A percentile compares a stretch with the other conserved stretches of the same genome.
These are phyloP conservation scores for Syngnathus floridae DNA, from an alignment of 2,113 vertebrate species.

Conservation along the genomic window DNA sequence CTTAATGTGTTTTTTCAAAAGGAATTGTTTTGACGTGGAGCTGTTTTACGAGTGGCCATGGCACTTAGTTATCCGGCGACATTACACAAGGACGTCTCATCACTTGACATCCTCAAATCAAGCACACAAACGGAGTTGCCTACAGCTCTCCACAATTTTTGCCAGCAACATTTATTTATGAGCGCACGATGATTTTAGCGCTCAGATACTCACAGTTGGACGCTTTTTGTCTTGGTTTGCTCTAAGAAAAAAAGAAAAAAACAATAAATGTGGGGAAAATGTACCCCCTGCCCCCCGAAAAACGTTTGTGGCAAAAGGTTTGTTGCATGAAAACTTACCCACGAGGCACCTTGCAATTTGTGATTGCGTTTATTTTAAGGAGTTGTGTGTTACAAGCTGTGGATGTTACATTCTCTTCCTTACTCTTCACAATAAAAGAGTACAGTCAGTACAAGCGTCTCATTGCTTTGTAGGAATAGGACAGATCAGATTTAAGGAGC, in stretches of 20 bases:
- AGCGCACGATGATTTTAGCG: conserved; percentile 17
- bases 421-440: conserved; percentile 42
- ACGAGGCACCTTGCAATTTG: conserved; percentile 27
- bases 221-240: conserved; percentile 18
- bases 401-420: conserved; percentile 40
- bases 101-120: conserved; percentile 29
- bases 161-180: conserved; percentile 28
- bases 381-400: conserved; percentile 41
- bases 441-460: conserved; percentile 32
- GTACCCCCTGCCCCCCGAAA: background rate
- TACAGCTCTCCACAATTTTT: conserved; percentile 20
- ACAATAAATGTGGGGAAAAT: background rate
- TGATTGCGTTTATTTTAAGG: conserved; percentile 37
- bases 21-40: conserved; percentile 36
- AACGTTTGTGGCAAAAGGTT: conserved; percentile 15
- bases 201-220: conserved; percentile 23
- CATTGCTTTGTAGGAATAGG: conserved; percentile 3
- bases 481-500: background rate
- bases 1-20: conserved; percentile 38
- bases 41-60: conserved; percentile 38
- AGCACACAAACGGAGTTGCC: conserved; percentile 30
- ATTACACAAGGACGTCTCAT: conserved; percentile 14
- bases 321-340: conserved; percentile 19
- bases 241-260: background rate
- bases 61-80: conserved; percentile 28